Conservation (phyloP, 2,888 invertebrate species). For the Pseudoips prasinana region DNA sequence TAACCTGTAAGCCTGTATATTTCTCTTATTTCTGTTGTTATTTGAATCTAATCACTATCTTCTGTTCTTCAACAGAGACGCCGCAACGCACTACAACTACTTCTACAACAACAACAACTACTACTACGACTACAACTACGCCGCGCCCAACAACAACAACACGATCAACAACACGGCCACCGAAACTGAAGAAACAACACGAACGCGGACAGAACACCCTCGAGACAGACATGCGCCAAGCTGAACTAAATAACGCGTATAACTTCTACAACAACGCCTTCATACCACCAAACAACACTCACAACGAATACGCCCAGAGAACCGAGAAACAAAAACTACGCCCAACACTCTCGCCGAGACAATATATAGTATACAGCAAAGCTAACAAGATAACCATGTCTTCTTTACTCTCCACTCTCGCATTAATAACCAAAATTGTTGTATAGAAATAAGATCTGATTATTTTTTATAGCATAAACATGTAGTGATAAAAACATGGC, state of each 20-base stretch:
- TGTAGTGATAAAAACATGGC: constrained; percentile 76
- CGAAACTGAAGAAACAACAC: constrained; percentile 67
- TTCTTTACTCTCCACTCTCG: constrained; percentile 22
- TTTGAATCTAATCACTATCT: too few species aligned
- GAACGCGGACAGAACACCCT: constrained; percentile 64
- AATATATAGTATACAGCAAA: constrained; percentile 58
- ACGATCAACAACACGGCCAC: constrained; percentile 55
- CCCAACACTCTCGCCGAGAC: constrained; percentile 67
- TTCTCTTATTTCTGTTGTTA: too few species aligned
- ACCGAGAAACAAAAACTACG: constrained; percentile 70
- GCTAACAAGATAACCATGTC: constrained; percentile 17
- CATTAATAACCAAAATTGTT: constrained; percentile 33
- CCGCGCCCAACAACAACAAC: constrained; percentile 52
- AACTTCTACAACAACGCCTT: constrained; percentile 61
- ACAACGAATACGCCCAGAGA: constrained; percentile 67
- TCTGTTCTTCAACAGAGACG: constrained; percentile 63
- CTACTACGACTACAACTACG: constrained; percentile 66
- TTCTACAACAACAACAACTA: constrained; percentile 75
- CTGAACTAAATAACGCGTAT: constrained; percentile 62
- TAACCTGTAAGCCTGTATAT: too few species aligned
- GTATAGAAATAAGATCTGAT: constrained; percentile 42
- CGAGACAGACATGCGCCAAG: constrained; percentile 60
- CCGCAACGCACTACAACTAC: constrained; percentile 68
- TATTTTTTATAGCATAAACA: constrained; percentile 32
- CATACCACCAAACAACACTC: constrained; percentile 51